These are phyloP conservation scores for Drosophila percnosoma DNA, from an alignment of 2,888 invertebrate genomes.

Conservation along the genomic window DNA sequence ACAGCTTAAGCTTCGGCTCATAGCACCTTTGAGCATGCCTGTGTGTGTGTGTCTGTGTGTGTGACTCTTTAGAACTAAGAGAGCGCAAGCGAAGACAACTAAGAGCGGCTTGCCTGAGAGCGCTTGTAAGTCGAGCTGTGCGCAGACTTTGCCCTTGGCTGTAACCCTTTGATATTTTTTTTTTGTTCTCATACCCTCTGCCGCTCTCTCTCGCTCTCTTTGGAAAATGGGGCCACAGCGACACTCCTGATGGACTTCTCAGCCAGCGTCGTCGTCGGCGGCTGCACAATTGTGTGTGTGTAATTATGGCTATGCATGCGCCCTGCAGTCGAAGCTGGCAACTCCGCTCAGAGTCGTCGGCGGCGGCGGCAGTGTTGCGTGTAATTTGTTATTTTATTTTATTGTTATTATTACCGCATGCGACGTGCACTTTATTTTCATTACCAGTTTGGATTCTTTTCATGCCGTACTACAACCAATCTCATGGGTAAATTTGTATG, in stretches of 20 bases:
- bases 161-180: conserved; percentile 57
- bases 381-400: conserved; percentile 83
- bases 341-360: conserved; percentile 9
- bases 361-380: conserved; percentile 80
- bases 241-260: conserved; percentile 23
- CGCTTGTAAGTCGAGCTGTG: conserved; percentile 40
- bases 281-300: conserved; percentile 64
- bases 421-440: conserved; percentile 81
- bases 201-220: conserved; percentile 23
- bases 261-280: conserved; percentile 38
- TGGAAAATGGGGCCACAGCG: conserved; percentile 67
- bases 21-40: conserved; percentile 45
- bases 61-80: conserved; percentile 69
- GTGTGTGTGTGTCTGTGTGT: conserved; percentile 28
- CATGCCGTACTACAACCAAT: conserved; percentile 60
- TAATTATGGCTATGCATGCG: conserved; percentile 68
- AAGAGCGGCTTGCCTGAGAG: conserved; percentile 32
- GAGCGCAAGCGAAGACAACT: conserved; percentile 21
- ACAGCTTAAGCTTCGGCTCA: conserved; percentile 72
- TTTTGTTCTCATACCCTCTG: conserved; percentile 21
- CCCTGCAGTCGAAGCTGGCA: conserved; percentile 15
- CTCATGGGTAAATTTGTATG: conserved; percentile 58
- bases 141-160: conserved; percentile 61
- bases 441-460: conserved; percentile 79
- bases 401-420: conserved; percentile 83